Conservation (phyloP, 2,888 invertebrate species). For the Phoenoteleia sp. region DNA sequence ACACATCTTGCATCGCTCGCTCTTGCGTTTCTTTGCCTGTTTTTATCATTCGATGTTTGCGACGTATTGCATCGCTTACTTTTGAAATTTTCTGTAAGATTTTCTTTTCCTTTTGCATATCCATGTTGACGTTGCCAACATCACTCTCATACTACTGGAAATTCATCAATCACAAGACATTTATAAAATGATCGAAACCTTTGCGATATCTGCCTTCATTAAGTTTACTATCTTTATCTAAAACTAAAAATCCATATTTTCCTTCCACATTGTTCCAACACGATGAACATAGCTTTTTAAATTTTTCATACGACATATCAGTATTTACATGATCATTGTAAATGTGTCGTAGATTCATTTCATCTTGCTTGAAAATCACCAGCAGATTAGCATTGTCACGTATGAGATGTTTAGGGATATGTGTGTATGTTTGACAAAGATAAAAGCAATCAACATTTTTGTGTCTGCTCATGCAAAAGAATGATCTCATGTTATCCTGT, state of each 20-base stretch:
- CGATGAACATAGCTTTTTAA: conserved; percentile 42
- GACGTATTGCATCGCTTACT: conserved; percentile 8
- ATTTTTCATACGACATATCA: conserved; percentile 72
- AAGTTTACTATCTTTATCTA: conserved; percentile 31
- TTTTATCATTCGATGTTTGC: background rate
- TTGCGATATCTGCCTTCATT: conserved; percentile 29
- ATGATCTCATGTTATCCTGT: conserved; percentile 69
- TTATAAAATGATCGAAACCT: conserved; percentile 37
- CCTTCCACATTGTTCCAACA: conserved; percentile 44
- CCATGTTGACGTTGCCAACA: background rate
- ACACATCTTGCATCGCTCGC: background rate
- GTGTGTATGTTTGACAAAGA: conserved; percentile 73
- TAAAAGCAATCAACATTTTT: conserved; percentile 74
- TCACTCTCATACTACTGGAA: background rate
- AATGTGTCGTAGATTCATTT: conserved; percentile 72
- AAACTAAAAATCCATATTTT: conserved; percentile 42
- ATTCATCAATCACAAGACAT: background rate
- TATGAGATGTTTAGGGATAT: conserved; percentile 74
- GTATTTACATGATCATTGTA: conserved; percentile 76
- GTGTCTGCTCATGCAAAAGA: conserved; percentile 74
- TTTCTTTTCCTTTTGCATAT: background rate
- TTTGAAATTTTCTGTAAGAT: background rate
- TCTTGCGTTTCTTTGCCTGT: background rate
- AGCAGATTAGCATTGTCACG: conserved; percentile 74
- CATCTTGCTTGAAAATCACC: conserved; percentile 74